Evolutionary conservation across 53 echinoderm and acorn worm genomes (phyloP), one percentile per base, ranked within the genome.

Genomic region (Echinometra lucunter): DNA sequence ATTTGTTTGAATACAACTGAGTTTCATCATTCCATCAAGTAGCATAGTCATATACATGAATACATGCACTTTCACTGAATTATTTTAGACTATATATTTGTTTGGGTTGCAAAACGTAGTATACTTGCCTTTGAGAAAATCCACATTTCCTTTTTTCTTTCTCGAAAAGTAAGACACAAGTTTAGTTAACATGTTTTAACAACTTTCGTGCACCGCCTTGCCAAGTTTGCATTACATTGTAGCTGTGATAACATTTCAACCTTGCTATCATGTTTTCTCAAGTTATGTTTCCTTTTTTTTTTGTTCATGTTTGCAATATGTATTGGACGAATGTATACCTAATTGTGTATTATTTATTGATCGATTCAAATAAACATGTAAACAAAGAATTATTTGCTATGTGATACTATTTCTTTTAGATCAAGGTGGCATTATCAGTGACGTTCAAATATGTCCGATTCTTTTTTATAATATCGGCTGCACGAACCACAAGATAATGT

Each of bases 271-370:
- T 69, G 69, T 69, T 32, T 30, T 69, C 69, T 69, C 15, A 32
- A 15, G 21, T 78, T 78, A 21, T 42, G 78, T 78, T 78, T 21
- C 78, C 11, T 5, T 42, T 19, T 78, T 78, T 78, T 85, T 44
- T n/a, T n/a, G n/a, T n/a, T 58, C 34, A 58, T 40, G 89, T 40
- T 89, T 60, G 89, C 89, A 89, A 89, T 89, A 83, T 85, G 85
- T 85, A 85, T 58, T 40, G 38, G n/a, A 89, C 89, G 89, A 34
- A 89, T 32, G 89, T 58, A 89, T 89, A 58, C 89, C 37, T 60
- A 37, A 89, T 89, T 60, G 89, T 58, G 89, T 89, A 89, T 89
- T 89, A 89, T 89, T 89, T 89, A 89, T 89, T 89, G 89, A 89
- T 89, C 89, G 44, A 89, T 89, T 89, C 89, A 89, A 89, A 89